These are phyloP conservation scores for Tauraco hartlaubi DNA, from an alignment of 2,797 vertebrate genomes.

Conservation along the genomic window DNA sequence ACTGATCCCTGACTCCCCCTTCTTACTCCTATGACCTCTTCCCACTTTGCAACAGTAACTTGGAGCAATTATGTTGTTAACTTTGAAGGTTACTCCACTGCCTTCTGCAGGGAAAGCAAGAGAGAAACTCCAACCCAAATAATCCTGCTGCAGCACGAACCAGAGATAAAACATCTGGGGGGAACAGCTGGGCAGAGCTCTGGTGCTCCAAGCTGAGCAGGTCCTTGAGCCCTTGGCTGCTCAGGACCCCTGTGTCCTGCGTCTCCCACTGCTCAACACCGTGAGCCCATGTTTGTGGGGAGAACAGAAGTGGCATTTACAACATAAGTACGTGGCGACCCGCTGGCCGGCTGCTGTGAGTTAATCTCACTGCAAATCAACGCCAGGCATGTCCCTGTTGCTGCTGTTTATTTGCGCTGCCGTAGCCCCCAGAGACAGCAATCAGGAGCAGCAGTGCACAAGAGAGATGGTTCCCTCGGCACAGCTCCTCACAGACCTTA, in stretches of 20 bases:
- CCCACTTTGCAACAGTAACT: neutral
- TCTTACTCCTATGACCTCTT: neutral
- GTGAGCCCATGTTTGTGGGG: rapidly evolving
- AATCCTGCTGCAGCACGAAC: neutral
- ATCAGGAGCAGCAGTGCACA: neutral
- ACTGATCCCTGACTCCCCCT: neutral
- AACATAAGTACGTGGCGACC: rapidly evolving
- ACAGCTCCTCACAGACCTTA: neutral
- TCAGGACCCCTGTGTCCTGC: rapidly evolving
- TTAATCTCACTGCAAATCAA: neutral
- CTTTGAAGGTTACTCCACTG: neutral
- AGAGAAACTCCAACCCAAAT: neutral
- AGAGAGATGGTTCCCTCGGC: neutral
- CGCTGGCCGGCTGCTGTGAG: neutral
- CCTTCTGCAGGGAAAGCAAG: neutral
- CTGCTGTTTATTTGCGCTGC: neutral
- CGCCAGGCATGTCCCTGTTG: neutral
- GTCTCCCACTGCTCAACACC: neutral
- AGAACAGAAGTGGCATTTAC: neutral
- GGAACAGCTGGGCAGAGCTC: neutral
- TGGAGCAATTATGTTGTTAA: rapidly evolving
- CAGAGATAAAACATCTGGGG: neutral
- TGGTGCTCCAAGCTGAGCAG: neutral
- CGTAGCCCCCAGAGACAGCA: neutral
- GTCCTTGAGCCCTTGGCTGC: neutral